Base-by-base conservation (phyloP, 2,797 vertebrate genomes). In the Semotilus atromaculatus region DNA sequence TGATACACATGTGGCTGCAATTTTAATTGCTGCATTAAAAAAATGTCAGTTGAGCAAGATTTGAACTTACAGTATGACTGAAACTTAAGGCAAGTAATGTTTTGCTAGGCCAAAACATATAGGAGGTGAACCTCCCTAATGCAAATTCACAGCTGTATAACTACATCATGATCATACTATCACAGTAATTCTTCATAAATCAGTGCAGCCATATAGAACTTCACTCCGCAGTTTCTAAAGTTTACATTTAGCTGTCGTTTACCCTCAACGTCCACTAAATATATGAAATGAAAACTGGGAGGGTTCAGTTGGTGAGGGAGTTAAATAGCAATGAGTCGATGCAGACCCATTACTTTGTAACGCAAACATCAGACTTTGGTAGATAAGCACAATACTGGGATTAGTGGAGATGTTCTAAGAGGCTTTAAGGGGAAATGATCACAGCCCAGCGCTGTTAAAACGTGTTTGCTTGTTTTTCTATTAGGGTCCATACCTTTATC, bases 341-440 rank as follows among this genome's bases (percentile, higher is more conserved):
- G 26, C 26, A 70, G 53, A 83, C 70, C 76, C 71, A 76, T 88
- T 84, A 64, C 77, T 83, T 78, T 75, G 45, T 31, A 75, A 23
- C 40, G 29, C 62, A 85, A 88, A 88, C 72, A 60, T 83, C 80
- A 87, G 82, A 23, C 16, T 62, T 43, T 40, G 40, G 77, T 73
- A 80, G 45, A 87, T 38, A 48, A 86, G 34, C 29, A 58, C 83
- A 82, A 84, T 79, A 31, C 72, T 67, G 71, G 80, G 82, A 90
- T 89, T 88, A 86, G 78, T 13, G 60, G 34, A 86, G 71, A 84
- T 26, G 8, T 68, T 73, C 71, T 86, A 88, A 89, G 85, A 89
- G 62, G 89, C 77, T 88, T 90, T 88, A 43, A 26, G 38, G 76
- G n/a, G 5, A 71, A 85, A 62, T 2, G 64, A 86, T 86, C 81